Evolutionary conservation across 2,888 invertebrate species (phyloP).

Genomic region (Pristionchus exspectatus): DNA sequence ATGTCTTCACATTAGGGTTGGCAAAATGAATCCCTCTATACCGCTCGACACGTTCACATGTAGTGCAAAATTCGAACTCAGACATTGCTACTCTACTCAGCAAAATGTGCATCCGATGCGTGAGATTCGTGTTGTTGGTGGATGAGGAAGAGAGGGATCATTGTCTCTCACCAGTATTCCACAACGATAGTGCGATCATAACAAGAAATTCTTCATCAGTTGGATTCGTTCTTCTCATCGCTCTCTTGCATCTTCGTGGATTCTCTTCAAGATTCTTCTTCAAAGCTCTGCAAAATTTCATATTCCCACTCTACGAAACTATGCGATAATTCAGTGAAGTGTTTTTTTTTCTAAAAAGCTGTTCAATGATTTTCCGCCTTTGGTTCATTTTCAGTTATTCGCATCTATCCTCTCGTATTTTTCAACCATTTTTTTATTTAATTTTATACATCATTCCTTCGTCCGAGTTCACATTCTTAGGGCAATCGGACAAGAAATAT

Average conservation of each 20-base stretch:
- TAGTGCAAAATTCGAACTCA: too few relatives aligned
- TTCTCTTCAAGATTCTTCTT: background rate
- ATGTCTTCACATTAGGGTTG: too few relatives aligned
- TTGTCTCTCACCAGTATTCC: background rate
- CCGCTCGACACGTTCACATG: too few relatives aligned
- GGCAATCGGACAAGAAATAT: background rate
- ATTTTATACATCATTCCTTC: background rate
- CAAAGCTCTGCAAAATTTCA: background rate
- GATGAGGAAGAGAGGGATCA: background rate
- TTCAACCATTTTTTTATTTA: too few relatives aligned
- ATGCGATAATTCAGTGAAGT: too few relatives aligned
- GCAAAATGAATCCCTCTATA: too few relatives aligned
- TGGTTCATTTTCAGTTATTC: too few relatives aligned
- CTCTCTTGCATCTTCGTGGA: background rate
- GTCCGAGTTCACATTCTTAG: background rate
- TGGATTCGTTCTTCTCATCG: background rate
- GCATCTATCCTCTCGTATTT: too few relatives aligned
- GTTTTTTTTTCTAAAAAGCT: too few relatives aligned
- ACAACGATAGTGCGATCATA: slow-evolving; percentile 2
- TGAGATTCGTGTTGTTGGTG: background rate
- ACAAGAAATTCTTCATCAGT: slow-evolving; percentile 18
- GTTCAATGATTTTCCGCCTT: background rate
- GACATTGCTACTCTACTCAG: too few relatives aligned
- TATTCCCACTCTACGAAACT: background rate
- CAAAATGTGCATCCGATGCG: background rate